phyloP scores from a whole-genome alignment of 2,888 invertebrate species.

The Drosophila austrosaltans region DNA sequence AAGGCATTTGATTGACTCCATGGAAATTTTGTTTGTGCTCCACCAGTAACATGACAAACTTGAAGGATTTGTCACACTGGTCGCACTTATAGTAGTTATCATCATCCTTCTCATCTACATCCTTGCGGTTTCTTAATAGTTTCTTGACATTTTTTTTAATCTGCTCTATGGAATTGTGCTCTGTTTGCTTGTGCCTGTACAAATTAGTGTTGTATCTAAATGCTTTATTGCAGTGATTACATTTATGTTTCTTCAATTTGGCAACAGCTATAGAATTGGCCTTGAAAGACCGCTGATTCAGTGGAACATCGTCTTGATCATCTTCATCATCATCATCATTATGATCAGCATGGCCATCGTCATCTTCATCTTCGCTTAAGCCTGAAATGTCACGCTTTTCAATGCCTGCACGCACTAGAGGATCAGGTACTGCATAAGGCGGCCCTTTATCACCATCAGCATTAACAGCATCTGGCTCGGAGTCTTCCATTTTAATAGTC shows the following conservation, averaged over 20 bases:
- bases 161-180: constrained; percentile 29
- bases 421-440: constrained; percentile 30
- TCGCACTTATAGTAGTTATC: constrained; percentile 63
- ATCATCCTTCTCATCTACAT: constrained; percentile 22
- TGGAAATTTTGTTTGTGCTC: constrained; percentile 57
- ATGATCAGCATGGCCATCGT: neutral
- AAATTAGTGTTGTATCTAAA: constrained; percentile 61
- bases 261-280: neutral
- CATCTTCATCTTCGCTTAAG: constrained; percentile 15
- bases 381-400: constrained; percentile 24
- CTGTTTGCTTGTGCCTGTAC: constrained; percentile 56
- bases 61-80: constrained; percentile 62
- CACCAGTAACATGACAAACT: constrained; percentile 59
- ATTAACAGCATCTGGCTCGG: constrained; percentile 7
- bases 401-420: constrained; percentile 45
- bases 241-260: constrained; percentile 44
- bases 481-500: constrained; percentile 60
- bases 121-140: neutral
- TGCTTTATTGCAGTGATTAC: constrained; percentile 49
- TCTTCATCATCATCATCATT: constrained; percentile 1
- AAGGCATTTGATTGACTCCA: constrained; percentile 41
- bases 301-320: constrained; percentile 60
- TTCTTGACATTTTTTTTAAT: constrained; percentile 31
- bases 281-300: constrained; percentile 45
- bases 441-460: neutral